Evolutionary conservation across 2,113 vertebrate species (phyloP).

Genomic region (Charadrius vociferus): DNA sequence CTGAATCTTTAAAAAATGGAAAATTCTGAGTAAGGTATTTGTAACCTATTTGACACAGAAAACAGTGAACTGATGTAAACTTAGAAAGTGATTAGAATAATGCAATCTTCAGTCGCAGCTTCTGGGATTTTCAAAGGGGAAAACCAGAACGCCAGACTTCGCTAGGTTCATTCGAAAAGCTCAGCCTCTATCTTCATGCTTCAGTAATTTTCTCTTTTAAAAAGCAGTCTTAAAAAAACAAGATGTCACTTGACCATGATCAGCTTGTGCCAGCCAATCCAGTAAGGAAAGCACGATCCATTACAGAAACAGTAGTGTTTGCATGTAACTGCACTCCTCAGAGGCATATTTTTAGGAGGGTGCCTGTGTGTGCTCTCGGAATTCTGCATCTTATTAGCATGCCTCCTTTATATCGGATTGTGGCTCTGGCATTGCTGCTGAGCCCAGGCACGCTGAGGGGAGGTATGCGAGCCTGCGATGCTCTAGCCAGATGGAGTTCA

Average conservation of each 20-base stretch:
- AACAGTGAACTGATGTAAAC: neutral
- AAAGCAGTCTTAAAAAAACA: neutral
- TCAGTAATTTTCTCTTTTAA: neutral
- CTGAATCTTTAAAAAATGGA: neutral
- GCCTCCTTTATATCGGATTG: neutral
- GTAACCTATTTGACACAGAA: neutral
- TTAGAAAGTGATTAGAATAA: neutral
- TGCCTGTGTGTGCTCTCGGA: neutral
- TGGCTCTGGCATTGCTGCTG: neutral
- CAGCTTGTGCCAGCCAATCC: neutral
- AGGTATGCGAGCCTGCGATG: neutral
- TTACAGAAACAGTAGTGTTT: neutral
- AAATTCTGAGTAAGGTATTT: neutral
- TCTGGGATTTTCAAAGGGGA: neutral
- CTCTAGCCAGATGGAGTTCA: conserved; percentile 60
- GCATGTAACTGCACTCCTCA: neutral
- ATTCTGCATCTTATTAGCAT: neutral
- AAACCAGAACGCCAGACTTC: neutral
- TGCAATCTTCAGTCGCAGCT: neutral
- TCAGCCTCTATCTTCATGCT: neutral
- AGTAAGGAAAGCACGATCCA: neutral
- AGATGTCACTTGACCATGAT: neutral
- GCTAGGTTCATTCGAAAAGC: neutral
- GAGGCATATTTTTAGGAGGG: neutral
- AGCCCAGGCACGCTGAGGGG: neutral